Evolutionary conservation across 92 coral and sea anemone genomes (phyloP).

Genomic region (Micromussa lordhowensis): DNA sequence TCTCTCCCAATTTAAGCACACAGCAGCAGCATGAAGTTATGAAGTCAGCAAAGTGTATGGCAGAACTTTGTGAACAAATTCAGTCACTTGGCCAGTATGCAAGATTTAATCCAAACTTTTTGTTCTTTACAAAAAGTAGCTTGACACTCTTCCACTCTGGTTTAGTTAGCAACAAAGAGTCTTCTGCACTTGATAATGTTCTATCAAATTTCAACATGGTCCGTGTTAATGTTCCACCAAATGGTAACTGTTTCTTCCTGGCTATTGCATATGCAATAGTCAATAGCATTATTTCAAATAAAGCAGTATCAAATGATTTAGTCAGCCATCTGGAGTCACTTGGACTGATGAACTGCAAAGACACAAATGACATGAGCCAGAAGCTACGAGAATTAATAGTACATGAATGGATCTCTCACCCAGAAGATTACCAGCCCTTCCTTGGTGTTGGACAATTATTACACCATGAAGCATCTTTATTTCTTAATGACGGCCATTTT

Average conservation of each 20-base stretch:
- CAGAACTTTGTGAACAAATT: slow-evolving; percentile 12
- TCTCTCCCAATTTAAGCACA: not conserved
- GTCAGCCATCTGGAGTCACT: slow-evolving; percentile 10
- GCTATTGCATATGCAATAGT: slow-evolving; percentile 36
- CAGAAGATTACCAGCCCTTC: slow-evolving; percentile 66
- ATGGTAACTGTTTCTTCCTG: slow-evolving; percentile 66
- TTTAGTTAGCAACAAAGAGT: slow-evolving; percentile 13
- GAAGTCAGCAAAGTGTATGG: not conserved
- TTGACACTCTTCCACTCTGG: slow-evolving; percentile 38
- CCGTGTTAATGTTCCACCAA: slow-evolving; percentile 40
- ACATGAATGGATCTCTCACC: slow-evolving; percentile 61
- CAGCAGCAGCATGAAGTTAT: not conserved
- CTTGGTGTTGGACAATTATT: slow-evolving; percentile 26
- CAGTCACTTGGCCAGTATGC: slow-evolving; percentile 30
- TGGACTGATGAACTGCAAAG: not conserved
- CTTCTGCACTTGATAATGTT: slow-evolving; percentile 35
- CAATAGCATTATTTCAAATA: slow-evolving; percentile 36
- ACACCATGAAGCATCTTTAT: slow-evolving; percentile 11
- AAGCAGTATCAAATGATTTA: slow-evolving; percentile 10
- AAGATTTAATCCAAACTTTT: slow-evolving; percentile 29
- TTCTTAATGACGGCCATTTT: slow-evolving; percentile 69
- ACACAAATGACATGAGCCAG: not conserved
- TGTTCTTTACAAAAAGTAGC: slow-evolving; percentile 30
- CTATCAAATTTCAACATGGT: slow-evolving; percentile 49
- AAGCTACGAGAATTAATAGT: slow-evolving; percentile 57